Conservation (phyloP, 2,888 invertebrate genomes). For the Congeria kusceri region DNA sequence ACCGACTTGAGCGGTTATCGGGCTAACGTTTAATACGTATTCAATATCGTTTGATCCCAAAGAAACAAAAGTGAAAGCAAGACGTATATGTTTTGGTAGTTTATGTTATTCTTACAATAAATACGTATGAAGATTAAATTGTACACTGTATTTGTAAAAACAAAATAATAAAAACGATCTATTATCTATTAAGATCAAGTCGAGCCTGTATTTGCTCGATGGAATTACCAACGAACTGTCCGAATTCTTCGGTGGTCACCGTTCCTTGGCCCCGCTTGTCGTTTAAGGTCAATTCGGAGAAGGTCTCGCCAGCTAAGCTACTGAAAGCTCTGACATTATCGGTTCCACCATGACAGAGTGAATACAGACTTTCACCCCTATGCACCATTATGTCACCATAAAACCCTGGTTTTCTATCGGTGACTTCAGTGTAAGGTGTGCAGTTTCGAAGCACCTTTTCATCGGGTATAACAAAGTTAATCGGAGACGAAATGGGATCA, state of each 20-base stretch:
- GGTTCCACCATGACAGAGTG: constrained; percentile 7
- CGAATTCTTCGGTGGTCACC: constrained; percentile 44
- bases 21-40: too few relatives aligned
- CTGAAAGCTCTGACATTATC: constrained; percentile 40
- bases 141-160: too few relatives aligned
- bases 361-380: neutral
- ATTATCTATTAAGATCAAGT: constrained; percentile 46
- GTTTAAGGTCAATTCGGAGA: constrained; percentile 47
- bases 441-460: neutral
- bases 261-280: constrained; percentile 51
- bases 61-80: too few relatives aligned
- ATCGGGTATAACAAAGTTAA: constrained; percentile 16
- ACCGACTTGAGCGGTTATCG: too few relatives aligned
- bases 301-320: constrained; percentile 43
- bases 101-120: too few relatives aligned
- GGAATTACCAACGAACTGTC: constrained; percentile 27
- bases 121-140: too few relatives aligned
- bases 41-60: too few relatives aligned
- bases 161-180: too few relatives aligned
- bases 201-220: constrained; percentile 49
- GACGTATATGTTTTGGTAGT: too few relatives aligned
- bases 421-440: neutral
- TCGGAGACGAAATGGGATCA: constrained; percentile 17
- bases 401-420: constrained; percentile 3
- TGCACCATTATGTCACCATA: constrained; percentile 2